Evolutionary conservation across 2,888 invertebrate genomes (phyloP).

Genomic region (Plebejus melissa): DNA sequence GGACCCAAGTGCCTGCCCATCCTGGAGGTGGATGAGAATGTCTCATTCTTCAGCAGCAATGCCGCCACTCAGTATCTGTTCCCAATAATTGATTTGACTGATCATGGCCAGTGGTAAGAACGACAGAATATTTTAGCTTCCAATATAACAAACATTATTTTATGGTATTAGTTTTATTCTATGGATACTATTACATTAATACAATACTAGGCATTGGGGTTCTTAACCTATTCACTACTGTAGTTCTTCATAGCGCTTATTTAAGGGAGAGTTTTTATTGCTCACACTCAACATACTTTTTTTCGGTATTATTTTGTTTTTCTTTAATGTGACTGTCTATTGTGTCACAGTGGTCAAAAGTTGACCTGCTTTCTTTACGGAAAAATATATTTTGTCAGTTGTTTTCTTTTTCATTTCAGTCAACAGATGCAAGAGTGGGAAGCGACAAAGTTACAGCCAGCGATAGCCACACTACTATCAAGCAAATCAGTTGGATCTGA

Average conservation of each 20-base stretch:
- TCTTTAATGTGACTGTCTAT: no score
- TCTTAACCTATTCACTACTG: no score
- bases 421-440: conserved; percentile 84
- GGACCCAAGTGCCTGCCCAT: conserved; percentile 82
- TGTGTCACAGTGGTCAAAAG: neutral
- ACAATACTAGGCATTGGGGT: neutral
- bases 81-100: conserved; percentile 61
- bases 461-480: conserved; percentile 70
- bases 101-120: conserved; percentile 59
- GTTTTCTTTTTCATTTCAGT: conserved; percentile 51
- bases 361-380: no score
- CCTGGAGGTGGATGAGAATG: conserved; percentile 80
- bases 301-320: neutral
- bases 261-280: no score
- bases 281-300: neutral
- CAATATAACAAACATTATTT: neutral
- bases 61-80: conserved; percentile 84
- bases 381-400: neutral
- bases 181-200: neutral
- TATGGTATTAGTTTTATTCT: neutral
- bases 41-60: conserved; percentile 84
- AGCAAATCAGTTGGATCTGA: conserved; percentile 73
- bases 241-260: no score
- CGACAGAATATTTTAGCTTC: conserved; percentile 11
- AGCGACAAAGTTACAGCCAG: conserved; percentile 78